Percentiles rank a stretch among this genome's conserved stretches.
These are phyloP conservation scores for Dicyrtoma fusca DNA, from an alignment of 2,888 invertebrate genomes.

Conservation along the genomic window DNA sequence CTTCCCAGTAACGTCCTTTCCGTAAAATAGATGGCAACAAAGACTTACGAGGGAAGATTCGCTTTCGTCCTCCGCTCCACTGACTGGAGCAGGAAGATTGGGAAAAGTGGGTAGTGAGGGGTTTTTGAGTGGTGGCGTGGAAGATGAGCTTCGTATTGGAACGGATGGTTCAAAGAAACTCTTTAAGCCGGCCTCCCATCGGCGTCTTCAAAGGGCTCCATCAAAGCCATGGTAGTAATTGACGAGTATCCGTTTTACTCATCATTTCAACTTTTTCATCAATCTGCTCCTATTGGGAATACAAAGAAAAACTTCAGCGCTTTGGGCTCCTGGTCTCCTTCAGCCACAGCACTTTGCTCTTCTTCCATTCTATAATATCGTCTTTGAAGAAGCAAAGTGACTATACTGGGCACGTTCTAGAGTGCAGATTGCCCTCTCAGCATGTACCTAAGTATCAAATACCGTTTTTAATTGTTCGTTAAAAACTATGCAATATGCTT, in stretches of 20 bases:
- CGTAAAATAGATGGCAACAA: neutral
- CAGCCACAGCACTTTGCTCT: too few species aligned
- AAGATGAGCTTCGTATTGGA: conserved; percentile 12
- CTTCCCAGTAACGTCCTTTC: too few species aligned
- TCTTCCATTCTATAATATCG: too few species aligned
- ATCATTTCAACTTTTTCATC: conserved; percentile 19
- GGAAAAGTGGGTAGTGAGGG: neutral
- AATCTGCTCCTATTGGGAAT: neutral
- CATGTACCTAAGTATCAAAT: too few species aligned
- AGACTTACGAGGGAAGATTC: neutral
- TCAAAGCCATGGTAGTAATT: conserved; percentile 24
- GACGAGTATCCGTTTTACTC: conserved; percentile 30
- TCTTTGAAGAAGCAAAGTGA: too few species aligned
- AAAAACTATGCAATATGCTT: too few species aligned
- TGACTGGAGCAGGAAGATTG: neutral
- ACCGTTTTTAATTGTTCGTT: too few species aligned
- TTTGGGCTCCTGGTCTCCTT: neutral
- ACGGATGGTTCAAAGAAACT: conserved; percentile 21
- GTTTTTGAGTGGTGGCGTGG: too few species aligned
- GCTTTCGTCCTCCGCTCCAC: neutral
- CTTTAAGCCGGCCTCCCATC: conserved; percentile 24
- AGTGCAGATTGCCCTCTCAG: too few species aligned
- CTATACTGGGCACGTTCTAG: too few species aligned
- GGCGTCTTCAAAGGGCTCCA: conserved; percentile 27
- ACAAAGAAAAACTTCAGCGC: neutral